Evolutionary conservation across 1,140 invertebrate genomes (phyloP).

Genomic region (Brachionus plicatilis): DNA sequence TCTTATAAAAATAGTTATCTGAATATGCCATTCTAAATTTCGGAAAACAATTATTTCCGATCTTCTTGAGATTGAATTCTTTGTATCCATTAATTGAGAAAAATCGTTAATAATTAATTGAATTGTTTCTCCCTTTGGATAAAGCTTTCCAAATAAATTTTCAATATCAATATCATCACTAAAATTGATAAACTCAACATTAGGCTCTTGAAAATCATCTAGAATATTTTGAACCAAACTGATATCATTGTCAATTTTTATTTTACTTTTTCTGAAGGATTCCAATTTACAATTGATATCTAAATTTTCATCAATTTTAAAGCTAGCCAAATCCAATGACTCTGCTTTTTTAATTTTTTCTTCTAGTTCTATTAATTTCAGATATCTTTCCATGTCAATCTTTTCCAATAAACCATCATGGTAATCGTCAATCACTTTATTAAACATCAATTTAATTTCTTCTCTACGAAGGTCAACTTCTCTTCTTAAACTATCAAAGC

Average conservation of each 20-base stretch:
- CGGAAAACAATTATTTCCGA: too few relatives aligned
- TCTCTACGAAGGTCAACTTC: not conserved
- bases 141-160: not conserved
- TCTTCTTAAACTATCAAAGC: not conserved
- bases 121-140: not conserved
- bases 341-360: not conserved
- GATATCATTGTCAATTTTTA: too few relatives aligned
- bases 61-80: too few relatives aligned
- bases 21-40: too few relatives aligned
- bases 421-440: not conserved
- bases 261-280: too few relatives aligned
- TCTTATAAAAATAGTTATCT: too few relatives aligned
- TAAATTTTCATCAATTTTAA: not conserved
- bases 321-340: not conserved
- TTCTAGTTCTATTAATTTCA: not conserved
- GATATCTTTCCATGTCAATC: not conserved
- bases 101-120: too few relatives aligned
- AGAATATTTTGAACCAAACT: too few relatives aligned
- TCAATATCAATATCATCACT: not conserved
- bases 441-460: not conserved
- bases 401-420: not conserved
- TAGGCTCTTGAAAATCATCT: not conserved
- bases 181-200: not conserved
- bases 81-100: too few relatives aligned
- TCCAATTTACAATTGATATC: too few relatives aligned